Conservation (phyloP, 2,888 invertebrate genomes). For the Tinea semifulvella region DNA sequence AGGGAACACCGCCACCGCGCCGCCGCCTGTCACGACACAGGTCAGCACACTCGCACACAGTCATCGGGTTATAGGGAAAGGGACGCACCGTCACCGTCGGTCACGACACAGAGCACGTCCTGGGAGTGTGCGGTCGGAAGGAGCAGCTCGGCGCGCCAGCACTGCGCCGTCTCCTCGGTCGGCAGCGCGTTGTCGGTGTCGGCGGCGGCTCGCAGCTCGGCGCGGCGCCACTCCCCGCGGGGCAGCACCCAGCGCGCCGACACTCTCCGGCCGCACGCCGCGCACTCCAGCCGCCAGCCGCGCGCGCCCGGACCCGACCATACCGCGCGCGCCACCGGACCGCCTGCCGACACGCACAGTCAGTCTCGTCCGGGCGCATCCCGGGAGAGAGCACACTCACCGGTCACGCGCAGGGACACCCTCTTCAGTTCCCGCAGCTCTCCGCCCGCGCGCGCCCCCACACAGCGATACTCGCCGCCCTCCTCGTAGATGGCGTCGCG, state of each 20-base stretch:
- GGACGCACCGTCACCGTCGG: not conserved
- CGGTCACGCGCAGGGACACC: slow-evolving; percentile 48
- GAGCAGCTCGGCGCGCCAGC: slow-evolving; percentile 36
- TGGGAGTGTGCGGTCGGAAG: not conserved
- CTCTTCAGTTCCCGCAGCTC: slow-evolving; percentile 46
- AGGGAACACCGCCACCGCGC: slow-evolving; percentile 51
- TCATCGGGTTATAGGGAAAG: not conserved
- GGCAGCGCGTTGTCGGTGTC: not conserved
- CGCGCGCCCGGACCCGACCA: slow-evolving; percentile 34
- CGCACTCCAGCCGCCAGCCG: slow-evolving; percentile 54
- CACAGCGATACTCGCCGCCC: slow-evolving; percentile 80
- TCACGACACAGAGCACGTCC: slow-evolving; percentile 4
- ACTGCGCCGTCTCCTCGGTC: slow-evolving; percentile 23
- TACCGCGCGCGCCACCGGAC: slow-evolving; percentile 45
- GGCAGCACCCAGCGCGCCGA: slow-evolving; percentile 36
- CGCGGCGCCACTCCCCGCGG: slow-evolving; percentile 22
- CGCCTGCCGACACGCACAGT: slow-evolving; percentile 34
- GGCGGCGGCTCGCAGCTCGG: slow-evolving; percentile 21
- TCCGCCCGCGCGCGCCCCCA: slow-evolving; percentile 55
- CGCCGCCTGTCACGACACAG: slow-evolving; percentile 26
- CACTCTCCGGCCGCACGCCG: slow-evolving; percentile 46
- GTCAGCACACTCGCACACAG: not conserved
- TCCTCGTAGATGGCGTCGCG: slow-evolving; percentile 80
- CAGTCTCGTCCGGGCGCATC: not conserved
- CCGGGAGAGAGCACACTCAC: slow-evolving; percentile 26